Evolutionary conservation across 2,797 vertebrate species (phyloP).

Genomic region (Gila robusta): DNA sequence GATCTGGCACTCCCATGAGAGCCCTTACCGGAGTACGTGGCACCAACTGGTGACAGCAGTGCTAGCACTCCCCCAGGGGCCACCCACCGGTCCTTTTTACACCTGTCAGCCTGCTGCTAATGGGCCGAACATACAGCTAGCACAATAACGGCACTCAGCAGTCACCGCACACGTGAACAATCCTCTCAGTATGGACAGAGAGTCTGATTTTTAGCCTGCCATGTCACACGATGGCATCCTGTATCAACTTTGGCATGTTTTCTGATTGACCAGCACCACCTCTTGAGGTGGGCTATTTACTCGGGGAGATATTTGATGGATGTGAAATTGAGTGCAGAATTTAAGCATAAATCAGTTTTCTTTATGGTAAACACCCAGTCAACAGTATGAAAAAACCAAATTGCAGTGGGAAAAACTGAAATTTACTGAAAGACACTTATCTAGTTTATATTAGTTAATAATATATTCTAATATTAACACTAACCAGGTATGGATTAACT

Average conservation of each 20-base stretch:
- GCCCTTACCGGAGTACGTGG: slow-evolving; percentile 27
- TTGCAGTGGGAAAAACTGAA: neutral
- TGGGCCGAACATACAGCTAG: neutral
- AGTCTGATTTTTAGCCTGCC: slow-evolving; percentile 22
- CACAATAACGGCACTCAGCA: neutral
- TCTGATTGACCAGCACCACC: neutral
- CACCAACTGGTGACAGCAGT: slow-evolving; percentile 22
- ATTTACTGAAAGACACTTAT: neutral
- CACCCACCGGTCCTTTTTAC: slow-evolving; percentile 7
- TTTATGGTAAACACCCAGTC: neutral
- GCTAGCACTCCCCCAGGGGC: slow-evolving; percentile 4
- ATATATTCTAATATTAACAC: neutral
- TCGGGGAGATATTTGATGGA: neutral
- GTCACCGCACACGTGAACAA: neutral
- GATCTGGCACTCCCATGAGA: slow-evolving; percentile 38
- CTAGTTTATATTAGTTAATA: neutral
- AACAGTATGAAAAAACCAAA: neutral
- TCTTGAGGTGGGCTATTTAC: neutral
- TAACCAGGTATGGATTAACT: slow-evolving; percentile 17
- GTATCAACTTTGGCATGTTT: slow-evolving; percentile 26
- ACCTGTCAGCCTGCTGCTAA: slow-evolving; percentile 40
- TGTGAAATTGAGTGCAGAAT: neutral
- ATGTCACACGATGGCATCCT: slow-evolving; percentile 19
- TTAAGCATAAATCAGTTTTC: neutral
- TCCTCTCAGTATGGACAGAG: slow-evolving; percentile 6